Base-by-base conservation (phyloP, 2,797 vertebrate species). In the Balearica regulorum region DNA sequence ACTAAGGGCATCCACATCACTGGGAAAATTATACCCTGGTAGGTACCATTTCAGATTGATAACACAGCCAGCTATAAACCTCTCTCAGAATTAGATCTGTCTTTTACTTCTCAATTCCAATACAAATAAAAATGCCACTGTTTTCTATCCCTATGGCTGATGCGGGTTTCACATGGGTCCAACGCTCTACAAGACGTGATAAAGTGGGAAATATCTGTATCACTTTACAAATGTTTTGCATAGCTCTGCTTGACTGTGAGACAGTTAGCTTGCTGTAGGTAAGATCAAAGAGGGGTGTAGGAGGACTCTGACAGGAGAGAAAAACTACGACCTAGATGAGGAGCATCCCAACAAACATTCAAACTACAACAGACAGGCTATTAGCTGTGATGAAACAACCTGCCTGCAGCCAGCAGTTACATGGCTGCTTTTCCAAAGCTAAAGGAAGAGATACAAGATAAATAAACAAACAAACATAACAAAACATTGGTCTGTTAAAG, bases 121-220 rank as follows among this genome's bases (percentile, higher is more conserved):
- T 17, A 82, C 26, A 89, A 89, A 90, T 82, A 87, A 80, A 88
- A 92, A 44, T 77, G 35, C 61, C 48, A 9, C 15, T 48, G 57
- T 71, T 93, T 86, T 48, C 58, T 65, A 37, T 53, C 22, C 49
- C 28, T 62, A 0, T 60, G 58, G 28, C 18, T 89, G 65, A 77
- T 60, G 26, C 1, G 16, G 18, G 28, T 89, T 91, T 93, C 41
- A 77, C 16, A 0, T 5, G 39, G 37, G 21, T 55, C 57, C 31
- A 86, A 51, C 0, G 0, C 14, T 90, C 33, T 41, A 24, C 12
- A 37, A 29, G 24, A 81, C 0, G 0, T 54, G 61, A 78, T 53
- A 33, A 83, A 91, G 35, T 41, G 35, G 58, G 39, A 92, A 96
- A 90, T 44, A 71, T 4, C 65, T 71, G 2, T 26, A 87, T 33